These are phyloP conservation scores for Sorex maritimensis DNA, from an alignment of 2,797 vertebrate genomes.

Conservation along the genomic window DNA sequence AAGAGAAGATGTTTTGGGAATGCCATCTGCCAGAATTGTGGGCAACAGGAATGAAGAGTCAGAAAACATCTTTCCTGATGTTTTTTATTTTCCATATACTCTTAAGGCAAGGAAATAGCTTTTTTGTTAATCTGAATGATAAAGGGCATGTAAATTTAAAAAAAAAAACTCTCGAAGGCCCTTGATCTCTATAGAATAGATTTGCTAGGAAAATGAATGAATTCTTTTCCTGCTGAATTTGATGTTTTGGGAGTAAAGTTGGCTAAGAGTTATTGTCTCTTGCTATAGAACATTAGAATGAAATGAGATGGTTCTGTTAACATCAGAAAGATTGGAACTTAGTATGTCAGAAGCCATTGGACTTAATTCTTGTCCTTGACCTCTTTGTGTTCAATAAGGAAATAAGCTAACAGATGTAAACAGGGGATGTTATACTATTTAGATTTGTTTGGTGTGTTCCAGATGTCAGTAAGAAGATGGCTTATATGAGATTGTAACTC, in stretches of 20 bases:
- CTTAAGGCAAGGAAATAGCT: slow-evolving; percentile 69
- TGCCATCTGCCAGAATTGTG: slow-evolving; percentile 73
- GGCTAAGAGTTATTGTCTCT: slow-evolving; percentile 13
- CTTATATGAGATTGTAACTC: slow-evolving; percentile 65
- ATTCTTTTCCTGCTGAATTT: slow-evolving; percentile 65
- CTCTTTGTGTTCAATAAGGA: slow-evolving; percentile 54
- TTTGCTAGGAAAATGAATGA: slow-evolving; percentile 66
- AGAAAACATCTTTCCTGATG: slow-evolving; percentile 73
- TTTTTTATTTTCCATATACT: slow-evolving; percentile 53
- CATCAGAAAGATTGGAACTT: slow-evolving; percentile 10
- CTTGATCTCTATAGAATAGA: slow-evolving; percentile 66
- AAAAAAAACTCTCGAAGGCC: slow-evolving; percentile 17
- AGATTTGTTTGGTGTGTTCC: slow-evolving; percentile 49
- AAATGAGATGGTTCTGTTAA: slow-evolving; percentile 50
- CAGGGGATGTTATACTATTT: slow-evolving; percentile 31
- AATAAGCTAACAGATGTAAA: slow-evolving; percentile 69
- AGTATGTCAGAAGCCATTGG: slow-evolving; percentile 31
- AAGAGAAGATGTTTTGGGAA: slow-evolving; percentile 71
- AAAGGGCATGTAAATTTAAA: slow-evolving; percentile 20
- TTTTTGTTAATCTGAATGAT: slow-evolving; percentile 68
- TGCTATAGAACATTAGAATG: slow-evolving; percentile 61
- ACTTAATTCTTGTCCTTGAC: slow-evolving; percentile 33
- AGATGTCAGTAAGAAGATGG: slow-evolving; percentile 59
- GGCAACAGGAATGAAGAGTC: slow-evolving; percentile 70
- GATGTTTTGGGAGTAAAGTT: slow-evolving; percentile 40